Conservation (phyloP, 2,797 vertebrate species). For the Gymnoscopelus braueri region DNA sequence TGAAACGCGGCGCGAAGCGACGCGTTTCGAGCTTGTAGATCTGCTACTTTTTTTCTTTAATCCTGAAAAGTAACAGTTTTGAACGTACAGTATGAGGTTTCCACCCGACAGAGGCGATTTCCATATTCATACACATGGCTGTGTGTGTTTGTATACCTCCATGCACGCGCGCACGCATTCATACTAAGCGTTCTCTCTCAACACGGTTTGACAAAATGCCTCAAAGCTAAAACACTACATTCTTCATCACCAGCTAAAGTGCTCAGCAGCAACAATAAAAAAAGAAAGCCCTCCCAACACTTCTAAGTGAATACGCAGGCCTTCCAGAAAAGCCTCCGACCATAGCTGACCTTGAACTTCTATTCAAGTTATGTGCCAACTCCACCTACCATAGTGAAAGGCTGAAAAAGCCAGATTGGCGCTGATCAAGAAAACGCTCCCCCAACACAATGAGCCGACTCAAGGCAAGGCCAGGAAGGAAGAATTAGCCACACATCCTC, state of each 20-base stretch:
- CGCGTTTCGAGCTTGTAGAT: too few species aligned
- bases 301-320: conserved; percentile 11
- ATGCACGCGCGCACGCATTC: not conserved
- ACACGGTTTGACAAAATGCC: not conserved
- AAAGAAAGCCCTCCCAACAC: too few species aligned
- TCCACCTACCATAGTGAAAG: conserved; percentile 46
- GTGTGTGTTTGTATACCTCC: not conserved
- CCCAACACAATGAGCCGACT: conserved; percentile 66
- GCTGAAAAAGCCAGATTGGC: conserved; percentile 22
- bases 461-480: conserved; percentile 71
- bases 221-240: not conserved
- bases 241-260: conserved; percentile 8
- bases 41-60: too few species aligned
- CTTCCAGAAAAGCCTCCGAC: not conserved
- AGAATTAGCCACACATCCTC: conserved; percentile 74
- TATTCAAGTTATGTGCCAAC: conserved; percentile 21
- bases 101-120: not conserved
- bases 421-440: conserved; percentile 32
- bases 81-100: too few species aligned
- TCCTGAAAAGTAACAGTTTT: too few species aligned
- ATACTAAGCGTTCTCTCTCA: not conserved
- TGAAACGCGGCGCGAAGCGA: too few species aligned
- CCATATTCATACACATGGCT: too few species aligned
- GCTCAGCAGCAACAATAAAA: conserved; percentile 7
- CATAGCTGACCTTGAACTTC: conserved; percentile 33